phyloP scores from a whole-genome alignment of 2,113 vertebrate species.

The Heterotis niloticus region DNA sequence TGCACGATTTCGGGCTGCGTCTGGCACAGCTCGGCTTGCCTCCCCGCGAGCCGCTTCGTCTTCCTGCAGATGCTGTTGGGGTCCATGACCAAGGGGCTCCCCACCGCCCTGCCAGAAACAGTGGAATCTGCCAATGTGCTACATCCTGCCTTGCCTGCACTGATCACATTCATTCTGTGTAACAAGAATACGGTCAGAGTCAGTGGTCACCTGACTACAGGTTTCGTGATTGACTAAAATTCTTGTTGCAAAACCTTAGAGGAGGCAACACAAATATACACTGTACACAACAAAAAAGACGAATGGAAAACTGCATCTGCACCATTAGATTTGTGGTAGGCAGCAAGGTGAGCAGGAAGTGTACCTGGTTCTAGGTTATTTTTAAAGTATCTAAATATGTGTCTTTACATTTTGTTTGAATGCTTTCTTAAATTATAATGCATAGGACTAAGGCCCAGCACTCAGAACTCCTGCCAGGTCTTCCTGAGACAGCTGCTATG shows the following conservation, averaged over 20 bases:
- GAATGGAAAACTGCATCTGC: not conserved
- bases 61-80: constrained; percentile 83
- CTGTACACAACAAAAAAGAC: not conserved
- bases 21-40: constrained; percentile 77
- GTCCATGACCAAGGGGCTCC: constrained; percentile 80
- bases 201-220: not conserved
- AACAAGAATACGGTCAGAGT: not conserved
- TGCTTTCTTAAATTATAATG: not conserved
- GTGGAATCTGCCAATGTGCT: no score
- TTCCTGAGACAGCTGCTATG: not conserved
- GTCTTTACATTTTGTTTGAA: constrained; percentile 2
- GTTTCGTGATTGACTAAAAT: not conserved
- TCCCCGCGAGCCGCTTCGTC: constrained; percentile 69
- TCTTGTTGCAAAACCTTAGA: not conserved
- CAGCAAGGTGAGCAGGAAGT: not conserved
- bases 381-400: not conserved
- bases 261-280: not conserved
- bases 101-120: constrained; percentile 67
- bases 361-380: not conserved
- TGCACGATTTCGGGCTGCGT: constrained; percentile 78
- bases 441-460: not conserved
- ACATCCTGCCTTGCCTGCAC: no score
- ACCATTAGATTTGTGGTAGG: not conserved
- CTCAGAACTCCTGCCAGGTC: not conserved
- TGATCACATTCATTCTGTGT: no score